phyloP scores from a whole-genome alignment of 2,113 vertebrate species.

The Dolichallabes microphthalmus region DNA sequence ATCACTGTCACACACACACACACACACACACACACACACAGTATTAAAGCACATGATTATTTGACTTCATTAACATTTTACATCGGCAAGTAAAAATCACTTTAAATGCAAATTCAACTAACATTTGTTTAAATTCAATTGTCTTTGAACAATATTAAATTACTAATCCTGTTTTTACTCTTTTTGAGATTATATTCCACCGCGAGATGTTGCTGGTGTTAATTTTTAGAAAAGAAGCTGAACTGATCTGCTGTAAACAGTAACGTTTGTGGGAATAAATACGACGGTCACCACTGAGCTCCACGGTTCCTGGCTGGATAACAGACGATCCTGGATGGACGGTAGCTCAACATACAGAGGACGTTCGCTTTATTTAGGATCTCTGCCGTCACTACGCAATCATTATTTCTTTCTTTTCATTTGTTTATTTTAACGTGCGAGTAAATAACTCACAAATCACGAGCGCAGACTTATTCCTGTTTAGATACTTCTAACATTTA shows the following conservation, averaged over 20 bases:
- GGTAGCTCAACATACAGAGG: not conserved
- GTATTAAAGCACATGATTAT: not conserved
- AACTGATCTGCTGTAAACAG: not conserved
- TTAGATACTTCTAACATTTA: not conserved
- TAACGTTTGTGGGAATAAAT: too few relatives aligned
- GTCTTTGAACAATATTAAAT: not conserved
- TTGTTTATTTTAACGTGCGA: not conserved
- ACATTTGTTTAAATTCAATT: not conserved
- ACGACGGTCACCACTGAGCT: too few relatives aligned
- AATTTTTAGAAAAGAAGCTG: not conserved
- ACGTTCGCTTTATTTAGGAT: not conserved
- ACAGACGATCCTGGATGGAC: too few relatives aligned
- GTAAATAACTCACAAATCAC: not conserved
- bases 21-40: not conserved
- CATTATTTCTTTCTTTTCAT: not conserved
- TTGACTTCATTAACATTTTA: too few relatives aligned
- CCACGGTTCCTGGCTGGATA: too few relatives aligned
- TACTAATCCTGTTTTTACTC: not conserved
- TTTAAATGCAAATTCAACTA: not conserved
- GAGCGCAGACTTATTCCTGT: not conserved
- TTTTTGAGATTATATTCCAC: not conserved
- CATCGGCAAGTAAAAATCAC: too few relatives aligned
- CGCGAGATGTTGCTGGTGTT: not conserved
- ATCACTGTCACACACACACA: conserved; percentile 67
- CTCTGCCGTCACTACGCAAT: not conserved